Percentiles rank a stretch among this genome's conserved stretches.
Conservation (phyloP, 2,888 invertebrate species). For the Apocheima hispidaria region DNA sequence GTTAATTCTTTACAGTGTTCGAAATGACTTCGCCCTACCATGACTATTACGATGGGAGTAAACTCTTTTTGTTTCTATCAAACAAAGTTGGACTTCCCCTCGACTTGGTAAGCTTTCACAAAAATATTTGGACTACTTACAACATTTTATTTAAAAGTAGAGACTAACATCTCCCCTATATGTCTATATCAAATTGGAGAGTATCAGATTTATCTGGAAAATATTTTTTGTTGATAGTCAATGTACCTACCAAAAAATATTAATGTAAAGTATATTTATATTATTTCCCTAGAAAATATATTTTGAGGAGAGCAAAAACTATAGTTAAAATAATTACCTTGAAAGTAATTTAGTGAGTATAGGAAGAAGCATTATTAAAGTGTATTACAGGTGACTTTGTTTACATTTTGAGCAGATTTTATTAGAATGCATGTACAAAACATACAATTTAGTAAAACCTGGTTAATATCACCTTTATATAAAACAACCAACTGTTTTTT, state of each 20-base stretch:
- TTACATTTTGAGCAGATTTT: no score
- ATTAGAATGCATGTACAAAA: no score
- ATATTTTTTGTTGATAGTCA: not conserved
- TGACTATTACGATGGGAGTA: constrained; percentile 90
- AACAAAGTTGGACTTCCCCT: constrained; percentile 90
- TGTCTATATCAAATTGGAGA: not conserved
- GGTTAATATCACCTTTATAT: no score
- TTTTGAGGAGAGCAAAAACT: no score
- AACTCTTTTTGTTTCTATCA: constrained; percentile 89
- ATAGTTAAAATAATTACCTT: no score
- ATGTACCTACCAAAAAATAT: not conserved
- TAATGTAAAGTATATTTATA: no score
- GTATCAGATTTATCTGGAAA: not conserved
- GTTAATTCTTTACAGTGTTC: constrained; percentile 21
- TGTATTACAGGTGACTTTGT: no score
- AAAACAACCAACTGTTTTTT: no score
- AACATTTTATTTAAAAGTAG: not conserved
- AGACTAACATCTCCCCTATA: not conserved
- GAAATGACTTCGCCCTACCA: constrained; percentile 66
- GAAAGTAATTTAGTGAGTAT: no score
- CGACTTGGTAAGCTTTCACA: constrained; percentile 89
- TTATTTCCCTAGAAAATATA: no score
- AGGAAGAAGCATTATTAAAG: no score
- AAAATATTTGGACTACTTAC: not conserved
- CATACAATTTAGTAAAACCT: no score